phyloP scores from a whole-genome alignment of 2,797 vertebrate species.

The Numenius phaeopus region DNA sequence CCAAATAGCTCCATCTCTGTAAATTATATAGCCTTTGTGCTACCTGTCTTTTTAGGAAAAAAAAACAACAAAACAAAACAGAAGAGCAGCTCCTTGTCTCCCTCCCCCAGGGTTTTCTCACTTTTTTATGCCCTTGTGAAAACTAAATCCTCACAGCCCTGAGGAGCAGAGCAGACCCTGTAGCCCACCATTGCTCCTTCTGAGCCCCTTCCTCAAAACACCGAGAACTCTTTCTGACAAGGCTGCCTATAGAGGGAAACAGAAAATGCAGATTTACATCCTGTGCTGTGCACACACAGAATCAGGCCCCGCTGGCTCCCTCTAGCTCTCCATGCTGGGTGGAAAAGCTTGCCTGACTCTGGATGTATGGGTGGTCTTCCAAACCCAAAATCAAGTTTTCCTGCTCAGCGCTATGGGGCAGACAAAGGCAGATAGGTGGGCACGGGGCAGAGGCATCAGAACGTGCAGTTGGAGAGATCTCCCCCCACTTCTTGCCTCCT shows the following conservation, averaged over 20 bases:
- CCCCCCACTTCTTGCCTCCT: not conserved
- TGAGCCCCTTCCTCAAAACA: not conserved
- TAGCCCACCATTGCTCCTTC: not conserved
- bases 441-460: not conserved
- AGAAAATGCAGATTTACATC: not conserved
- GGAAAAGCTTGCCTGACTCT: not conserved
- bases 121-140: not conserved
- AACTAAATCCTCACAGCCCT: not conserved
- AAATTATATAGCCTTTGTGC: not conserved
- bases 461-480: not conserved
- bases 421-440: not conserved
- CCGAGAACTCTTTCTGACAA: not conserved
- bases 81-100: not conserved
- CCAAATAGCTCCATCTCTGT: not conserved
- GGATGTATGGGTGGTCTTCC: rapidly evolving
- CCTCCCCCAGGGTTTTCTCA: not conserved
- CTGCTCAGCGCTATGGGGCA: rapidly evolving
- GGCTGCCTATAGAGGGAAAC: not conserved
- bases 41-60: not conserved
- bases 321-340: not conserved
- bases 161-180: not conserved
- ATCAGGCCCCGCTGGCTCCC: not conserved
- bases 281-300: rapidly evolving
- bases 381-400: not conserved
- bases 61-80: not conserved